Percentiles rank a stretch among this genome's conserved stretches.
Conservation (phyloP, 2,797 vertebrate genomes). For the Australoheros facetus region DNA sequence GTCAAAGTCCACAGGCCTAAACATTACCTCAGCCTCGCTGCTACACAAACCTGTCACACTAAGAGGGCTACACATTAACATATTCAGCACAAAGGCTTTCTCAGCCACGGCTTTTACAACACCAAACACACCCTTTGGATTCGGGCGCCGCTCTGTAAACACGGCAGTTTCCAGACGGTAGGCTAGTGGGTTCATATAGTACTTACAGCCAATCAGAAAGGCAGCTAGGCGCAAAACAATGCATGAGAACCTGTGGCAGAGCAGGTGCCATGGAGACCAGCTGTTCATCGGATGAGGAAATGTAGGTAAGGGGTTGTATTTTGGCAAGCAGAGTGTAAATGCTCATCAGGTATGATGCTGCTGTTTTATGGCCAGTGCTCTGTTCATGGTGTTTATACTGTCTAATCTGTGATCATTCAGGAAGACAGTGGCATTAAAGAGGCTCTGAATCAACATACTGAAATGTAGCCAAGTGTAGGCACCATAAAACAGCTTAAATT, state of each 20-base stretch:
- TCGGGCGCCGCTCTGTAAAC: slow-evolving; percentile 76
- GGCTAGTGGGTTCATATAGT: slow-evolving; percentile 26
- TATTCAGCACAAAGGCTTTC: slow-evolving; percentile 25
- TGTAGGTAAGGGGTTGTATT: slow-evolving; percentile 38
- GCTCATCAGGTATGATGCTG: slow-evolving; percentile 8
- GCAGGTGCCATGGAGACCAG: slow-evolving; percentile 67
- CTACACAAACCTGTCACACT: slow-evolving; percentile 15
- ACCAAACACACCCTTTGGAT: slow-evolving; percentile 74
- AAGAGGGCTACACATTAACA: slow-evolving; percentile 75
- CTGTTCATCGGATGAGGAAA: slow-evolving; percentile 52
- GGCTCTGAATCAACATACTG: slow-evolving; percentile 28
- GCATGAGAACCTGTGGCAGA: slow-evolving; percentile 45
- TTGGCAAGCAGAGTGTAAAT: slow-evolving; percentile 15
- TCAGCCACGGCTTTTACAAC: slow-evolving; percentile 72
- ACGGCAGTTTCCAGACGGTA: slow-evolving; percentile 60
- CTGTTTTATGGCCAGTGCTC: slow-evolving; percentile 32
- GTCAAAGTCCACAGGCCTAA: slow-evolving; percentile 75
- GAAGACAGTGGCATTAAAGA: slow-evolving; percentile 35
- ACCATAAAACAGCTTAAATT: not conserved
- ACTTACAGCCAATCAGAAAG: slow-evolving; percentile 53
- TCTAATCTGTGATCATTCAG: slow-evolving; percentile 39
- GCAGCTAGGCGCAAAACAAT: slow-evolving; percentile 13
- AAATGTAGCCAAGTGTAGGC: not conserved
- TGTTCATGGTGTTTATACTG: slow-evolving; percentile 26
- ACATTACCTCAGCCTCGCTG: slow-evolving; percentile 39